Evolutionary conservation across 2,888 invertebrate species (phyloP), one percentile per base, ranked within the genome.

Genomic region (Liodrosophila aerea): DNA sequence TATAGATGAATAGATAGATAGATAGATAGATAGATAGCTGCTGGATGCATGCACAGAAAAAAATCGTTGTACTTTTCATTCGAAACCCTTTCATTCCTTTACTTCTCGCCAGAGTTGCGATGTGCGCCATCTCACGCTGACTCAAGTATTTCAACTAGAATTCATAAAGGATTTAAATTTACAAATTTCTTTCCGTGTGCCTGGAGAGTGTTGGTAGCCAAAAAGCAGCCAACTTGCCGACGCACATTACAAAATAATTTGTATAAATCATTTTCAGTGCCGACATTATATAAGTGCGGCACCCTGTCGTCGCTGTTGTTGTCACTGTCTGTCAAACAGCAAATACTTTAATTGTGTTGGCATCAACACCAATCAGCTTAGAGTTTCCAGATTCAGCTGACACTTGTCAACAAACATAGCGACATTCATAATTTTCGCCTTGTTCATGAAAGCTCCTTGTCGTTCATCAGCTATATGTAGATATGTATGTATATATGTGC

Each of bases 181-280:
- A n/a, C n/a, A n/a, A n/a, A n/a, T n/a, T n/a, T n/a, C n/a, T n/a
- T n/a, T n/a, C n/a, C n/a, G n/a, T n/a, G n/a, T 22, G 22, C 22
- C 5, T 22, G 22, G 22, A 22, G 22, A 22, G 22, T 22, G 22
- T 22, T 22, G 30, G 57, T 53, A n/a, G n/a, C n/a, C n/a, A n/a
- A 61, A 65, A 66, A 37, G 36, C 51, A 36, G 59, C 65, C 47
- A n/a, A 44, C 31, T 76, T 47, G 66, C 60, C 64, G 71, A 81
- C 67, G 77, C 74, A 81, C 71, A 64, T 81, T 78, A 70, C 81
- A 80, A 77, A 83, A 81, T 84, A 84, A 76, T 78, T 81, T 84
- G 81, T 81, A 82, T 73, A 84, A 84, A 78, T 76, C 77, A 81
- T 81, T 64, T 62, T 22, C 22, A 22, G 3, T 22, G 22, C 59